Conservation (phyloP, 2,113 vertebrate genomes). For the Bagarius yarrelli region DNA sequence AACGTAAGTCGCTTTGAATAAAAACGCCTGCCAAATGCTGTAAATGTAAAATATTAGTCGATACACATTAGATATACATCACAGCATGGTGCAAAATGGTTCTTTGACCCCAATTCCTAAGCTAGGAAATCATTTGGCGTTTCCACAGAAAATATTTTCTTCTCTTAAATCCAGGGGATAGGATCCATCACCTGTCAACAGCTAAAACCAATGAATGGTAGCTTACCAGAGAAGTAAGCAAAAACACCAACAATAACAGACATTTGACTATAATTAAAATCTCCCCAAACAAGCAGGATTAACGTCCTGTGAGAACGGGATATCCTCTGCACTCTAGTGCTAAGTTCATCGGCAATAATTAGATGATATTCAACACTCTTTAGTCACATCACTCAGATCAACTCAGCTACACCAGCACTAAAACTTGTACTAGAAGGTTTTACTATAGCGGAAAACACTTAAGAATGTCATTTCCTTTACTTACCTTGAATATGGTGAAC, state of each 20-base stretch:
- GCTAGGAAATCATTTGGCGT: constrained; percentile 4
- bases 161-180: constrained; percentile 3
- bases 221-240: not conserved
- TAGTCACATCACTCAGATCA: constrained; percentile 34
- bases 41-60: no score
- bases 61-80: no score
- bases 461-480: not conserved
- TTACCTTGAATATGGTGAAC: not conserved
- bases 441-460: not conserved
- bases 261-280: not conserved
- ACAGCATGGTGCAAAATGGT: no score
- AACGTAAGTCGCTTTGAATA: no score
- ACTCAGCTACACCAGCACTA: constrained; percentile 9
- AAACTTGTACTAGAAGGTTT: not conserved
- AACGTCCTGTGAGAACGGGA: constrained; percentile 29
- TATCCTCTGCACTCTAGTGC: constrained; percentile 32
- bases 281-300: constrained; percentile 27
- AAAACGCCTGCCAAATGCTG: no score
- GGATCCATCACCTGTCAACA: not conserved
- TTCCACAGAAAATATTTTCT: not conserved
- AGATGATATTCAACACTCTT: constrained; percentile 43
- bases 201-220: not conserved
- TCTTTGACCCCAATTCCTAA: no score
- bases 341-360: constrained; percentile 31
- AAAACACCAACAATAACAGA: not conserved